Base-by-base conservation (phyloP, 1,140 invertebrate species). In the Condylostylus longicornis region DNA sequence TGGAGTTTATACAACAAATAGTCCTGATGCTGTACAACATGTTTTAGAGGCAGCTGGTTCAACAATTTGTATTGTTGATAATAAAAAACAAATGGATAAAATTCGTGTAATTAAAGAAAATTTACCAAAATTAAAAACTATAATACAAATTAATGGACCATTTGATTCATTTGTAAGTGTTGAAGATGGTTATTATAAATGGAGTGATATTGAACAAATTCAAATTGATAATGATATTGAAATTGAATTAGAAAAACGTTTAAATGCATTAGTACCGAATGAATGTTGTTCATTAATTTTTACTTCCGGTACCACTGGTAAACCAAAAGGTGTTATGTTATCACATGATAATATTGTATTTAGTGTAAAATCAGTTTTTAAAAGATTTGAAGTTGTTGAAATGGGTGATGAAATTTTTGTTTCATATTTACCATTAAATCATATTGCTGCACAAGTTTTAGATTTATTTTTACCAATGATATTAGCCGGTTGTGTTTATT, bases 1-100 rank as follows among this genome's bases (percentile, higher is more conserved):
- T 25, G 89, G 90, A 39, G 87, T 94, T 52, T 94, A 95, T 58
- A 86, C 87, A 12, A 94, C 88, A 25, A 94, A 94, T 62, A 78
- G 77, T n/a, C 56, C 83, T 0, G 85, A 91, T 38, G 81, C 87
- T 0, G 88, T 84, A 52, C 67, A 72, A 40, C 78, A 85, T 58
- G 82, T 84, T 44, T 68, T 84, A 5, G 59, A 72, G 32, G 72
- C 73, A 40, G 80, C 80, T 35, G 61, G 70, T 41, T 77, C 84
- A 5, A 85, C 91, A 62, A 85, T 95, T 44, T 75, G 84, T 39
- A 75, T 88, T 2, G 84, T 93, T 0, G 86, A 94, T 57, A 86
- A 94, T 65, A 68, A 77, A 36, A 78, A 79, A 46, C 87, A 91
- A 56, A 67, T 94, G 47, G 72, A 86, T 30, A 93, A 94, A 62